These are phyloP conservation scores for Monopis laevigella DNA, from an alignment of 2,888 invertebrate species.

Conservation along the genomic window DNA sequence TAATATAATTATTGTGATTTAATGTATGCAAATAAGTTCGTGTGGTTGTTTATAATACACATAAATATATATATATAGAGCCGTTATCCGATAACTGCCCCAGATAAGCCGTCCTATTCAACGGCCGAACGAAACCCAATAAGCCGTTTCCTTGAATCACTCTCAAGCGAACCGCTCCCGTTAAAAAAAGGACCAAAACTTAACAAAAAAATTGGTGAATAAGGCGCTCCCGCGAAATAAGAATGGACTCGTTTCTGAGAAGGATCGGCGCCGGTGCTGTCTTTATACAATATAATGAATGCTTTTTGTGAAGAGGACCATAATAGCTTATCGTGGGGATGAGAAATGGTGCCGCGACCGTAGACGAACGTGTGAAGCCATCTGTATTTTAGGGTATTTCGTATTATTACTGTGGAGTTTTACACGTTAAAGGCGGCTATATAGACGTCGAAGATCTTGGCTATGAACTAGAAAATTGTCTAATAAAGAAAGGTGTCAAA, in stretches of 20 bases:
- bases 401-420: too few relatives aligned
- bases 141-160: slow-evolving; percentile 62
- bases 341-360: slow-evolving; percentile 32
- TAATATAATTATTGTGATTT: too few relatives aligned
- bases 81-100: slow-evolving; percentile 12
- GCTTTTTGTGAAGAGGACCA: slow-evolving; percentile 55
- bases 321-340: slow-evolving; percentile 53
- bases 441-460: too few relatives aligned
- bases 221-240: slow-evolving; percentile 64
- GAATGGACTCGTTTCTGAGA: slow-evolving; percentile 62
- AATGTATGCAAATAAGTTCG: too few relatives aligned
- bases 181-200: slow-evolving; percentile 48
- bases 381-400: too few relatives aligned
- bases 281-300: slow-evolving; percentile 62
- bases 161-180: slow-evolving; percentile 56
- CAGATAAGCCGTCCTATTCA: slow-evolving; percentile 38
- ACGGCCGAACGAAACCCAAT: slow-evolving; percentile 56
- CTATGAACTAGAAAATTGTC: too few relatives aligned
- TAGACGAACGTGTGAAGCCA: slow-evolving; percentile 23
- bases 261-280: slow-evolving; percentile 56
- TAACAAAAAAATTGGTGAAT: slow-evolving; percentile 53
- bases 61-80: slow-evolving; percentile 3
- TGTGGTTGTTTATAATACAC: too few relatives aligned
- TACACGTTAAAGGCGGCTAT: too few relatives aligned
- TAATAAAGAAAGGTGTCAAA: too few relatives aligned